Percentiles rank a stretch among this genome's conserved stretches.
Conservation (phyloP, 1,140 invertebrate genomes). For the Bombus ignitus region DNA sequence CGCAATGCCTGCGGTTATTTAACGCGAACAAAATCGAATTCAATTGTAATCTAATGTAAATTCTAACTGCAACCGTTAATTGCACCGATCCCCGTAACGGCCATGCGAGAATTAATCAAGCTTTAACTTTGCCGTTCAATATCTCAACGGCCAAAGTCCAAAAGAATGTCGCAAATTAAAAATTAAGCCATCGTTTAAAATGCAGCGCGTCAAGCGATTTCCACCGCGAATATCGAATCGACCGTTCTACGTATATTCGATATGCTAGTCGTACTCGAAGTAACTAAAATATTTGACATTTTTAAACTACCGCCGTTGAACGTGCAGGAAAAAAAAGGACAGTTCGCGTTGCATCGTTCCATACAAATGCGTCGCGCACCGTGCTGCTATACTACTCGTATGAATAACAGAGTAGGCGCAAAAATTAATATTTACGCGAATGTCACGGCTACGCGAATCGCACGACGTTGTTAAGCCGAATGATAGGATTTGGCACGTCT, state of each 20-base stretch:
- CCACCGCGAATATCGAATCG: not conserved
- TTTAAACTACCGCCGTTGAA: not conserved
- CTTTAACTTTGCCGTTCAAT: not conserved
- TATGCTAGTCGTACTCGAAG: not conserved
- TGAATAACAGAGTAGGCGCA: slow-evolving; percentile 14
- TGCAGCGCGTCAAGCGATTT: not conserved
- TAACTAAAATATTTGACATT: slow-evolving; percentile 8
- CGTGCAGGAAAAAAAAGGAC: not conserved
- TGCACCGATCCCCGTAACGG: not conserved
- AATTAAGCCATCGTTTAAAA: not conserved
- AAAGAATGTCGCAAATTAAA: not conserved
- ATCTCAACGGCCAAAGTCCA: too few relatives aligned
- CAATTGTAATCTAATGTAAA: slow-evolving; percentile 50
- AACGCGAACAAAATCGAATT: slow-evolving; percentile 45
- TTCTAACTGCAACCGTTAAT: slow-evolving; percentile 22
- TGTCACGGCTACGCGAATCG: not conserved
- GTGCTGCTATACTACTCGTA: not conserved
- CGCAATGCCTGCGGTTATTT: slow-evolving; percentile 29
- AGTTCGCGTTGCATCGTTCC: not conserved
- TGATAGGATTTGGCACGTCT: slow-evolving; percentile 6
- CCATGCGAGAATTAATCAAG: slow-evolving; percentile 3
- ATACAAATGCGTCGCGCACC: not conserved
- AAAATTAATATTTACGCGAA: slow-evolving; percentile 41
- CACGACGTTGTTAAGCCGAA: not conserved
- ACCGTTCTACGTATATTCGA: not conserved